These are phyloP conservation scores for Panthera uncia DNA, from an alignment of 2,113 vertebrate genomes.

Conservation along the genomic window DNA sequence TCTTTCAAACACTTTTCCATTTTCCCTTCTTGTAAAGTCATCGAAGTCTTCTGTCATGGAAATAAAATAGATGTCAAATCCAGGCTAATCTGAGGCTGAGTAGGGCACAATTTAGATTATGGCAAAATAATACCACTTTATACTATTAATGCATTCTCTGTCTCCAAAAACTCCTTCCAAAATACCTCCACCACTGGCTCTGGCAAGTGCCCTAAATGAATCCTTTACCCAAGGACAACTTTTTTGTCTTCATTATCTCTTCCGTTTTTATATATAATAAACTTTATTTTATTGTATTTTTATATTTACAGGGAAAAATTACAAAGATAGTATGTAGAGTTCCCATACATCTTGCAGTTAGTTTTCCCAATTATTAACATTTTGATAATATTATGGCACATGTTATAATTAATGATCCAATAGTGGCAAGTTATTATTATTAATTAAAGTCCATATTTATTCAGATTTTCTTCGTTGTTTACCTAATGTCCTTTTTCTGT, in stretches of 20 bases:
- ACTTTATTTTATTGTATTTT: not conserved
- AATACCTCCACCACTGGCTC: not conserved
- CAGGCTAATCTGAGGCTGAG: not conserved
- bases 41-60: not conserved
- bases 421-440: not conserved
- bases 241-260: not conserved
- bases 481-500: not conserved
- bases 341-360: not conserved
- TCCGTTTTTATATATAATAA: not conserved
- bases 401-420: not conserved
- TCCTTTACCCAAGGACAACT: not conserved
- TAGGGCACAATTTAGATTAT: not conserved
- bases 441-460: not conserved
- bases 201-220: not conserved
- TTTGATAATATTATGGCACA: not conserved
- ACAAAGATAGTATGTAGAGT: not conserved
- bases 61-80: not conserved
- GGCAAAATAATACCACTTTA: not conserved
- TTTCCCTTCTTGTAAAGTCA: not conserved
- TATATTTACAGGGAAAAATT: not conserved
- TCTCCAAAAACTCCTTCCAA: not conserved
- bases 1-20: not conserved
- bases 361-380: not conserved
- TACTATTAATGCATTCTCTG: fast-evolving
- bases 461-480: not conserved